Evolutionary conservation across 2,888 invertebrate species (phyloP), one percentile per base, ranked within the genome.

Genomic region (Eristalinus aeneus): DNA sequence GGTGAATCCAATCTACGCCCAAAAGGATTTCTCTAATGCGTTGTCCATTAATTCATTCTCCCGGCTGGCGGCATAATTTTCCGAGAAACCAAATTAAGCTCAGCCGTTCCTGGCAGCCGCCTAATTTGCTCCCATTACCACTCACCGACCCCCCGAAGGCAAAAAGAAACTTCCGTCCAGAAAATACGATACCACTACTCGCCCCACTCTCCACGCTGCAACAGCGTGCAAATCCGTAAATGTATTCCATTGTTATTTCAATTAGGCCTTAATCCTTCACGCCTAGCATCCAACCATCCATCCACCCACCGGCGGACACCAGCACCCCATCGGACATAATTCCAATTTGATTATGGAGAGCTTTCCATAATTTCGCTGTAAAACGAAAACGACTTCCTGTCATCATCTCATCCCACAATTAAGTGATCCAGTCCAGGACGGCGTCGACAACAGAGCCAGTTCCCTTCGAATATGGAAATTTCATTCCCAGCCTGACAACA

Each of bases 291-390:
- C 23, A 11, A 10, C 56, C 56, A 11, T 0, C 22, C 56, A 9
- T 6, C 1, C 22, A 0, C 56, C 56, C 22, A 56, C 56, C 6
- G 39, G 58, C 54, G 68, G 61, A 72, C 58, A 76, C 75, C 71
- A 67, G 72, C 84, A 80, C 72, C 75, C 68, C 80, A 68, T 76
- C 72, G 75, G 73, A 80, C 80, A 73, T 72, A 81, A 85, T 85
- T 85, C 85, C 73, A 85, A 85, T 85, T 85, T 81, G 81, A 85
- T 85, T 81, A 81, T 81, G 68, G 85, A 73, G 76, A 81, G 85
- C 85, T 77, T 81, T 85, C 85, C 85, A 85, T 85, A 85, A 85
- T 81, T 85, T 81, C 60, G 54, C 85, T 81, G 85, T 85, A 81
- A 76, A 81, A 75, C 69, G 76, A 64, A 77, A 85, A 85, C 76